These are phyloP conservation scores for Dolichoris vasculosae DNA, from an alignment of 1,140 invertebrate species.

Conservation along the genomic window DNA sequence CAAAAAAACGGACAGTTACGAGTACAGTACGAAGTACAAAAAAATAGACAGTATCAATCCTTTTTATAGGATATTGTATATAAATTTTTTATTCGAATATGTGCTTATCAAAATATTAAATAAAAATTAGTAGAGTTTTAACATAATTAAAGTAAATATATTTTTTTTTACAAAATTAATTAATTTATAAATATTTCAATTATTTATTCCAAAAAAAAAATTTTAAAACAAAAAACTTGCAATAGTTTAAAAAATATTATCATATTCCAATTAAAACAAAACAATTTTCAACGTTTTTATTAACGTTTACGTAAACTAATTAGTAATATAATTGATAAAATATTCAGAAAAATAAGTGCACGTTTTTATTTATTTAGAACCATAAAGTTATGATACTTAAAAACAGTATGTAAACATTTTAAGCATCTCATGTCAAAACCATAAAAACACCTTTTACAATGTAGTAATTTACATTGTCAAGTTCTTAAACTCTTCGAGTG, in stretches of 20 bases:
- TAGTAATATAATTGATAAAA: background rate
- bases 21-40: constrained; percentile 32
- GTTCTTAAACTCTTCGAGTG: constrained; percentile 6
- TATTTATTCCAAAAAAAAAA: no score
- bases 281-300: background rate
- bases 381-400: constrained; percentile 35
- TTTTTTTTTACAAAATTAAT: no score
- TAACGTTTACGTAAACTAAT: background rate
- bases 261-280: background rate
- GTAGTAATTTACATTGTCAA: constrained; percentile 27
- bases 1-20: no score
- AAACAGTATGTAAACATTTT: constrained; percentile 33
- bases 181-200: no score
- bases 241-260: background rate
- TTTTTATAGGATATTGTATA: background rate
- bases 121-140: no score
- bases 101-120: no score
- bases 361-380: constrained; percentile 19
- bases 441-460: constrained; percentile 35
- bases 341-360: background rate
- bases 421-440: background rate
- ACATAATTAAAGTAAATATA: no score
- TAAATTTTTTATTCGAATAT: constrained; percentile 27
- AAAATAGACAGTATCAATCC: background rate
- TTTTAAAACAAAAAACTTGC: background rate